Base-by-base conservation (phyloP, 1,140 invertebrate species). In the Dermatophagoides farinae region DNA sequence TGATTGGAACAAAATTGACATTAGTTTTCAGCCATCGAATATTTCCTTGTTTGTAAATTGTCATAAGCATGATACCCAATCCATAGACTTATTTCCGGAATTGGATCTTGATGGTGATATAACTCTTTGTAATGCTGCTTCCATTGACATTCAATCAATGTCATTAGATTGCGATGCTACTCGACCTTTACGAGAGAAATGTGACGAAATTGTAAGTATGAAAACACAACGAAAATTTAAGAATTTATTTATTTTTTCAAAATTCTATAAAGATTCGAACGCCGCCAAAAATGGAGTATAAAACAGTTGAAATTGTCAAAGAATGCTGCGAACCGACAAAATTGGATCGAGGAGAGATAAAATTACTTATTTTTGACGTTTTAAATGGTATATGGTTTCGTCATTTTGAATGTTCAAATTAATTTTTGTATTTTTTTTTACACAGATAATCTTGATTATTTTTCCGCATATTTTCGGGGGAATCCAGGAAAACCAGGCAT, bases 81-180 rank as follows among this genome's bases (percentile, higher is more conserved):
- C 70, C 9, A 65, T 82, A 14, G 70, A 77, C 2, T n/a, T 23
- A n/a, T 25, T 14, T 6, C 38, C 25, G 1, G 73, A 73, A 0
- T 78, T 85, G 59, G 80, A 82, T 70, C 68, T 78, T 1, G 80
- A 81, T 66, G 82, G 83, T 10, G 73, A 79, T 53, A 80, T 83
- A 59, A 76, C 80, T 0, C 71, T 85, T 60, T 77, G 80, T 14
- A 82, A 81, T 46, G 67, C 73, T 57, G 82, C 81, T 16, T 20
- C 84, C 82, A 78, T 85, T 67, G 83, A 86, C 68, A 70, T 86
- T 38, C 84, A 86, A 76, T 85, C 81, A 82, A 82, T 85, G 80
- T 76, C 82, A 12, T 72, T 86, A 64, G 82, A 79, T 65, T 86
- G 84, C 70, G 83, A 86, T 71, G 80, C 82, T n/a, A 77, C 77